Evolutionary conservation across 2,888 invertebrate species (phyloP).

Genomic region (Troilus luridus): DNA sequence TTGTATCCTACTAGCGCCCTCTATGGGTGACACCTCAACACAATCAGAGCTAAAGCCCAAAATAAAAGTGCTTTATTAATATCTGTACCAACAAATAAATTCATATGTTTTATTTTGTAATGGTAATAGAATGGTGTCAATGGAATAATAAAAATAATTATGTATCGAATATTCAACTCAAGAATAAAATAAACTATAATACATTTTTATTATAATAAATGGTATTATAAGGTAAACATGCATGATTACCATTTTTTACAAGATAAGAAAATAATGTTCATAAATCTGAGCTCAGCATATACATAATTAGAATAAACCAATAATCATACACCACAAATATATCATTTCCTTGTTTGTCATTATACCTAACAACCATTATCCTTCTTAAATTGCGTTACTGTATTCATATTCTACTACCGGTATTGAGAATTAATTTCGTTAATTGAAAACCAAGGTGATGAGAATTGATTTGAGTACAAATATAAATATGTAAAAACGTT

Average conservation of each 20-base stretch:
- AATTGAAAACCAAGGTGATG: not conserved
- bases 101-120: not conserved
- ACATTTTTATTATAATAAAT: no score
- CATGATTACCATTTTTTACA: no score
- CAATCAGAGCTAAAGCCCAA: not conserved
- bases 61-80: not conserved
- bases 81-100: not conserved
- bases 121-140: not conserved
- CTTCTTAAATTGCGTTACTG: not conserved
- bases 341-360: not conserved
- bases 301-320: no score
- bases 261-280: no score
- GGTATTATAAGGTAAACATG: no score
- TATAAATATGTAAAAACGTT: not conserved
- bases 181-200: no score
- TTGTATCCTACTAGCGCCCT: slow-evolving; percentile 4
- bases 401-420: not conserved
- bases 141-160: no score
- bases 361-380: not conserved
- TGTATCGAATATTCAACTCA: no score
- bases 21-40: slow-evolving; percentile 25
- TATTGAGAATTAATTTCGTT: not conserved
- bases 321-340: no score
- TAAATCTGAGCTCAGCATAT: no score
- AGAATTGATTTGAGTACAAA: not conserved